Percentiles rank a stretch among this genome's conserved stretches.
Conservation (phyloP, 2,113 vertebrate genomes). For the Lota lota region DNA sequence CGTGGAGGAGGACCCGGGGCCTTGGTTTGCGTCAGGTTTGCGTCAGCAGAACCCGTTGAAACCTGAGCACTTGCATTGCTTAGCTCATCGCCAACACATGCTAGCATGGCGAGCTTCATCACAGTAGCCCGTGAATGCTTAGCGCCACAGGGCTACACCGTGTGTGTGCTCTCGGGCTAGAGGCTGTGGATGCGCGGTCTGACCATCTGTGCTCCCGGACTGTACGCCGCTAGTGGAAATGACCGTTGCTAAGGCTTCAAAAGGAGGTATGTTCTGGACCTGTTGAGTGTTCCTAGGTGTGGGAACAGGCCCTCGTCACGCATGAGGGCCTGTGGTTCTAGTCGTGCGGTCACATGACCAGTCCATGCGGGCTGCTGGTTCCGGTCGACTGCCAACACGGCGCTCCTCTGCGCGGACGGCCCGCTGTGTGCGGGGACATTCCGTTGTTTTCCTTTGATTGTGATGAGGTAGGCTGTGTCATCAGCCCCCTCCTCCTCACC, state of each 20-base stretch:
- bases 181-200: not conserved
- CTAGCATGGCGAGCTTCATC: constrained; percentile 1
- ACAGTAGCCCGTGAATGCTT: constrained; percentile 1
- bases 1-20: not conserved
- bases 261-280: constrained; percentile 23
- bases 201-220: not conserved
- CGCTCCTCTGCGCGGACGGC: constrained; percentile 34
- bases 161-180: constrained; percentile 5
- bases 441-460: constrained; percentile 65
- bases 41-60: constrained; percentile 6
- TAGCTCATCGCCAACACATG: constrained; percentile 16
- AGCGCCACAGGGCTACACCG: not conserved
- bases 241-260: constrained; percentile 11
- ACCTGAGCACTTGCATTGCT: constrained; percentile 12
- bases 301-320: constrained; percentile 34
- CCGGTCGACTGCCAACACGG: constrained; percentile 1
- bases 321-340: constrained; percentile 46
- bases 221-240: not conserved
- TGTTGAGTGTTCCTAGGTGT: constrained; percentile 34
- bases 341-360: constrained; percentile 29
- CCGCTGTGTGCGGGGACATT: constrained; percentile 41
- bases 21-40: not conserved
- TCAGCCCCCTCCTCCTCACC: constrained; percentile 35
- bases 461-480: constrained; percentile 65
- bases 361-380: constrained; percentile 39